Evolutionary conservation across 2,888 invertebrate genomes (phyloP), one percentile per base, ranked within the genome.

Genomic region (Leptinotarsa peninsularis): DNA sequence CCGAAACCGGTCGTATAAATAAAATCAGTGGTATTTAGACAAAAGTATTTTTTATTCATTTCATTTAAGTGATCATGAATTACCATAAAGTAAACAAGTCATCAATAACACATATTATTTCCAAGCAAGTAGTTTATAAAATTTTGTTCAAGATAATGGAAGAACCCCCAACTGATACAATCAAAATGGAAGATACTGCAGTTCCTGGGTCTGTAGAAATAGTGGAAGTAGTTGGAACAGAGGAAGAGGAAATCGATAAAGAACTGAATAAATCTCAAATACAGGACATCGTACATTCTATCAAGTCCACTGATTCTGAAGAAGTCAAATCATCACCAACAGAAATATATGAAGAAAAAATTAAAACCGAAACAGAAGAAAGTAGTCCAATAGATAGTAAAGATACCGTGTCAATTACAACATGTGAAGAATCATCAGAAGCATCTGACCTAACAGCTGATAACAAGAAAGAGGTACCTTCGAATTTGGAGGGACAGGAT

Each of bases 221-320:
- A 75, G 86, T 88, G 4, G 89, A 88, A 76, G 90, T 89, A 75
- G 88, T 89, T 49, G 86, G 86, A 1, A 87, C 86, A 58, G 90
- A 90, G 71, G 88, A 87, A 56, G 85, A 85, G 56, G 87, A 87
- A 73, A 82, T 82, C 4, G 85, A 86, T 60, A 87, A 87, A 75
- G 85, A 86, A 72, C 76, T 85, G n/a, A 84, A 87, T 74, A 86
- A 87, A 78, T 82, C 86, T 1, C 86, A 87, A 80, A 86, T 87
- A 73, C 84, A 86, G 78, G 85, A 86, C 73, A 86, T 85, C 54
- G 85, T 86, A 3, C 86, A 85, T 79, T 86, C 86, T 3, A 78
- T 76, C 17, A 81, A 83, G 83, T 49, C 74, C 18, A 69, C 74
- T 1, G 74, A 78, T 33, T 50, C 70, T 4, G 75, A 69, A 27